Conservation (phyloP, 2,797 vertebrate species). For the Sebastes flavidus region DNA sequence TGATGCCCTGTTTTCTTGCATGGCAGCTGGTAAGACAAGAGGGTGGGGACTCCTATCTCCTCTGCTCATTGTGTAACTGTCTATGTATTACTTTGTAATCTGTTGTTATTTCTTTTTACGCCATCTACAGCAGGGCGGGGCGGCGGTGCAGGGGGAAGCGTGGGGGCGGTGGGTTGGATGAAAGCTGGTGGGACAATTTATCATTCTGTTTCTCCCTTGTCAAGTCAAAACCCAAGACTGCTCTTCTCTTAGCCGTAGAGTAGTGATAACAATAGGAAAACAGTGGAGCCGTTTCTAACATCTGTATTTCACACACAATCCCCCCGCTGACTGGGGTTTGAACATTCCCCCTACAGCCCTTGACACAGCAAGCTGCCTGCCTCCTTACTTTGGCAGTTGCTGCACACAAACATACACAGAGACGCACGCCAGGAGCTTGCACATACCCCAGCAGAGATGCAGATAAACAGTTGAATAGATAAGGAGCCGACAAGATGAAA, state of each 20-base stretch:
- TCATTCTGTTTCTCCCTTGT: conserved; percentile 78
- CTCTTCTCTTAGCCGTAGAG: conserved; percentile 63
- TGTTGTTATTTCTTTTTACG: conserved; percentile 11
- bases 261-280: conserved; percentile 70
- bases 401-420: conserved; percentile 52
- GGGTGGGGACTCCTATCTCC: conserved; percentile 45
- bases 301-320: conserved; percentile 73
- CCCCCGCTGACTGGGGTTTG: conserved; percentile 66
- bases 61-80: conserved; percentile 57
- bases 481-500: conserved; percentile 75
- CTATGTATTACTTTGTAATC: conserved; percentile 66
- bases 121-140: conserved; percentile 48
- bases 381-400: conserved; percentile 57
- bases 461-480: conserved; percentile 76
- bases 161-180: conserved; percentile 37
- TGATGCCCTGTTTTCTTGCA: conserved; percentile 37
- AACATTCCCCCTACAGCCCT: conserved; percentile 67
- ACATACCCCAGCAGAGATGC: conserved; percentile 65
- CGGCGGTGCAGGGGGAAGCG: background rate
- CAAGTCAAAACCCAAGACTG: conserved; percentile 70
- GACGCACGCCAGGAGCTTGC: conserved; percentile 48
- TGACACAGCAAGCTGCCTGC: conserved; percentile 66
- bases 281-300: conserved; percentile 69
- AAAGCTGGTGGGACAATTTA: conserved; percentile 75
- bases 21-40: conserved; percentile 56